A percentile compares a stretch with the other conserved stretches of the same genome.
These are phyloP conservation scores for Drosophila sp. DNA, from an alignment of 1,140 invertebrate genomes.

Conservation along the genomic window DNA sequence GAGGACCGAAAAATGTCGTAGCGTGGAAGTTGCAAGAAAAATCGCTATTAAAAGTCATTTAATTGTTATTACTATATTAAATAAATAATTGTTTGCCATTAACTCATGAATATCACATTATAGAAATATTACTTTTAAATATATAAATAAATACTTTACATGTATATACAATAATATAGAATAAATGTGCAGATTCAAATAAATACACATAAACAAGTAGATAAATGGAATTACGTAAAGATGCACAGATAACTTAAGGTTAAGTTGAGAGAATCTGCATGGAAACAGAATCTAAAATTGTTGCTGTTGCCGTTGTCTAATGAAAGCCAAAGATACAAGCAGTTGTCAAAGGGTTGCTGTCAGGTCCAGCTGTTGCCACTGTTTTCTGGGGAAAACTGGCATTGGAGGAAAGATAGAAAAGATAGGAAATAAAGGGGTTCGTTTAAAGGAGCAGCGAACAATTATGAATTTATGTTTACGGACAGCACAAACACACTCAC, in stretches of 20 bases:
- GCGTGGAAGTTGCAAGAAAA: too few relatives aligned
- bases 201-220: slow-evolving; percentile 7
- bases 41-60: too few relatives aligned
- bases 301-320: slow-evolving; percentile 38
- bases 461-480: slow-evolving; percentile 62
- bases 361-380: slow-evolving; percentile 41
- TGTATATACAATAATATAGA: slow-evolving; percentile 25
- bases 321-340: slow-evolving; percentile 45
- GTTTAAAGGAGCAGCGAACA: slow-evolving; percentile 44
- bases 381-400: neutral
- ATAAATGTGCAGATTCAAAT: slow-evolving; percentile 36
- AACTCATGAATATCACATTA: too few relatives aligned
- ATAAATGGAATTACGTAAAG: neutral
- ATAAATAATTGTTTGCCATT: too few relatives aligned
- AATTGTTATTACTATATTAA: too few relatives aligned
- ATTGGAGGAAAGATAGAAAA: neutral
- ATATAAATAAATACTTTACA: too few relatives aligned
- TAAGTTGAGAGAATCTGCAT: slow-evolving; percentile 8
- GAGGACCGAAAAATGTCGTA: too few relatives aligned
- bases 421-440: neutral
- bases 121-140: too few relatives aligned
- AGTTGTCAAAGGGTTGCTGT: slow-evolving; percentile 42
- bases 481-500: slow-evolving; percentile 12
- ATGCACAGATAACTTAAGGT: slow-evolving; percentile 8
- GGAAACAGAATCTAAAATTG: slow-evolving; percentile 29